Percentiles rank a stretch among this genome's conserved stretches.
Conservation (phyloP, 2,113 vertebrate species). For the Tenebrosternarchus preto region DNA sequence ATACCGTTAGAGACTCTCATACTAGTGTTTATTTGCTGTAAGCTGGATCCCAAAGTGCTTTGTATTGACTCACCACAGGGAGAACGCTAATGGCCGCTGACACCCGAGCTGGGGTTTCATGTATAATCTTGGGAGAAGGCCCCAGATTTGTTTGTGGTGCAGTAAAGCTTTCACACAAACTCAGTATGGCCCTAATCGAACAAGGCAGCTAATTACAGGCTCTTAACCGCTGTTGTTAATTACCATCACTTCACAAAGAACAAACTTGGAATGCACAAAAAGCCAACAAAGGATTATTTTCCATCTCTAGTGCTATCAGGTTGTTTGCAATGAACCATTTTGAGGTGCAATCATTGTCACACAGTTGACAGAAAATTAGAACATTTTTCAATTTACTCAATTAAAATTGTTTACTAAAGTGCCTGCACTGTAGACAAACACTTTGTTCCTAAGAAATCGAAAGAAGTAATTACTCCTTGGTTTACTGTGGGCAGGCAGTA, state of each 20-base stretch:
- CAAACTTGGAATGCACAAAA: slow-evolving; percentile 37
- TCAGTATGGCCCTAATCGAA: slow-evolving; percentile 58
- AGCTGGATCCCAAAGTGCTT: neutral
- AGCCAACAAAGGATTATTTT: slow-evolving; percentile 31
- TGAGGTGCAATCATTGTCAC: neutral
- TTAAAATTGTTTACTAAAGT: neutral
- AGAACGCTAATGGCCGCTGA: slow-evolving; percentile 10
- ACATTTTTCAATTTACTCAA: slow-evolving; percentile 12
- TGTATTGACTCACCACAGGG: neutral
- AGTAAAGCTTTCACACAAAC: slow-evolving; percentile 41
- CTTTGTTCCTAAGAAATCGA: neutral
- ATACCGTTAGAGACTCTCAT: neutral
- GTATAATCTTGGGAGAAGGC: slow-evolving; percentile 18
- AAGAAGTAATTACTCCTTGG: neutral
- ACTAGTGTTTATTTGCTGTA: neutral
- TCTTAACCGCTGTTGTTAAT: slow-evolving; percentile 55
- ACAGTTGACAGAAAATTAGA: slow-evolving; percentile 10
- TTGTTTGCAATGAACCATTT: neutral
- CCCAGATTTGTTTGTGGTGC: slow-evolving; percentile 38
- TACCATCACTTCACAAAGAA: slow-evolving; percentile 46
- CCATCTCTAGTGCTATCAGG: neutral
- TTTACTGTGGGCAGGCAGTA: neutral
- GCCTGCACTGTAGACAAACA: neutral
- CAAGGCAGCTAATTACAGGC: slow-evolving; percentile 59
- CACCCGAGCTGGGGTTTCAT: slow-evolving; percentile 13